Evolutionary conservation across 2,888 invertebrate genomes (phyloP), one percentile per base, ranked within the genome.

Genomic region (Diplolepis rosae): DNA sequence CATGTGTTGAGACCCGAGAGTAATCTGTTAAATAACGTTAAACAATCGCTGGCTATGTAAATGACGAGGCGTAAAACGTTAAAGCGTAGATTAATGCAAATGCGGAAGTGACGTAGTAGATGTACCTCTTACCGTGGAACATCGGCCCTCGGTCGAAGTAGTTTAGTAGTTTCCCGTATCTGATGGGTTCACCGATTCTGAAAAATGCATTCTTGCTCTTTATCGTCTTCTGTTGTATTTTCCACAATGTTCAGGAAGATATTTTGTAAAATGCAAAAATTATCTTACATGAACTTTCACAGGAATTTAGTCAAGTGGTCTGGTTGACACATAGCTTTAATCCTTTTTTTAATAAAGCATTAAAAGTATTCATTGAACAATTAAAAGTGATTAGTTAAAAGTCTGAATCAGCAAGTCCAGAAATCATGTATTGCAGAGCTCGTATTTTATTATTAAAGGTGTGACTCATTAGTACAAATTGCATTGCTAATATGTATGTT

Each of bases 71-170:
- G 68, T 51, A 61, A 61, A 35, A 9, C 5, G 35, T 18, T 35
- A 39, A 61, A 56, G 35, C 56, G 39, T 79, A 82, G 82, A 87
- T 87, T 86, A 87, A 81, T 83, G 83, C 79, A 87, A 87, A 87
- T 87, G 87, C 87, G 87, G 87, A 87, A 78, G 87, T 87, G 87
- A 87, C 87, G 87, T 85, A 80, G 80, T 74, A 71, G 66, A 66
- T 45, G 18, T 7, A 42, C 2, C 45, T 39, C 15, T 15, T 35
- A 24, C 35, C 13, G 56, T 61, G 24, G 24, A 61, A 61, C 35
- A 39, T 61, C 39, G 61, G 39, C 39, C 61, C 61, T 39, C 39
- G 22, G 39, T 39, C 32, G 39, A 61, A 39, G 39, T n/a, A 39
- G 13, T 39, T 24, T 61, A 22, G 35, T 22, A 56, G 39, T 61